Evolutionary conservation across 2,113 vertebrate genomes (phyloP), one percentile per base, ranked within the genome.

Genomic region (Syngnathus scovelli): DNA sequence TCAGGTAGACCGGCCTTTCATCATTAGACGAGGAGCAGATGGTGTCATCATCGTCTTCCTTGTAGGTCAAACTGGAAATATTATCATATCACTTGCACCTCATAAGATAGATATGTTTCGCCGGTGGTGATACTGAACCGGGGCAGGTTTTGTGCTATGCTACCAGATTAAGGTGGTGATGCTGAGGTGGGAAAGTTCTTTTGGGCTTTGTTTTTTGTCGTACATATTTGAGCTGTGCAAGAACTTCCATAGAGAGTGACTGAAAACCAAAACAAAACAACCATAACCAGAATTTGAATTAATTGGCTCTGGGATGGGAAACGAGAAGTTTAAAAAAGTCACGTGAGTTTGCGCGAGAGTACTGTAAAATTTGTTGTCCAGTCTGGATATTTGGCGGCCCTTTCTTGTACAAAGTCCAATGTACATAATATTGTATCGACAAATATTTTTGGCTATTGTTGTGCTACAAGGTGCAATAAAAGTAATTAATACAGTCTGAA

Each of bases 1-100:
- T 69, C 51, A 58, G 38, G 63, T 66, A 37, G 46, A 39, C 9
- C 0, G 9, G 51, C 59, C 75, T 70, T 76, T 66, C 8, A 65
- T 67, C 46, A 44, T 16, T 44, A 51, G 56, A 37, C 61, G 5
- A 27, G 61, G 13, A 44, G n/a, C 61, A 44, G 12, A 41, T 1
- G 3, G 4, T 46, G 23, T 16, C 16, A 33, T 37, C 7, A 62
- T 0, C 27, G 27, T 33, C 5, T 37, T 44, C 10, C 56, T 21
- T 41, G 15, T 15, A 48, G 48, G 27, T 61, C 18, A 54, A 66
- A 64, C 2, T 36, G 6, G 38, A 63, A 38, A 15, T 37, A 58
- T 18, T 36, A 33, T 58, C 12, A 33, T 7, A 56, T 13, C 23
- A 33, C 15, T 58, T 58, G 27, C 13, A 58, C 33, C 33, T 16